Base-by-base conservation (phyloP, 2,113 vertebrate genomes). In the Rynchops niger region DNA sequence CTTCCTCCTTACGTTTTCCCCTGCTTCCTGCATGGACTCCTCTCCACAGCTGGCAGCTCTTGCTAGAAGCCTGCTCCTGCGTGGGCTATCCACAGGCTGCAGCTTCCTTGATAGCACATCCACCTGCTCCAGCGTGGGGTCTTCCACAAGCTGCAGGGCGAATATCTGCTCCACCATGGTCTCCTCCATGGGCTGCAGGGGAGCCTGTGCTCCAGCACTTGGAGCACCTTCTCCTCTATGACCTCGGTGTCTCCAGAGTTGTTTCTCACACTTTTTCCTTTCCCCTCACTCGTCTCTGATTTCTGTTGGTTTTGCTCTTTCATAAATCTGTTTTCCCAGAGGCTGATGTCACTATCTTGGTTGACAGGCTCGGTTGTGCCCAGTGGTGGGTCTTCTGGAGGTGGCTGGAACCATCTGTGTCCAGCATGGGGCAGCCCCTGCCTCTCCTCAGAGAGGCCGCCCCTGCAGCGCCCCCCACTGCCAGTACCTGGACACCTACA, bases 391-490 rank as follows among this genome's bases (percentile, higher is more conserved):
- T 16, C 19, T 8, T 36, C 15, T 90, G 29, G 25, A 58, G 21
- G 6, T 42, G 19, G 6, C 59, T 56, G 36, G 40, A 50, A 5
- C 5, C 8, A 17, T 1, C 59, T 53, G 9, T 14, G 17, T 72
- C 19, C 11, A 6, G 3, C 19, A 34, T 3, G 1, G 40, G 9
- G 42, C 36, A 71, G 6, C 16, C 56, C 23, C 12, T 5, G 5
- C 14, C 6, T 15, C 10, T 65, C 15, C 17, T 27, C 52, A 59
- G 20, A 77, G 38, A 25, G 1, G 3, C 4, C 15, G 16, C 3
- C 6, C 17, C 16, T 38, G 15, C 18, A 73, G 7, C 16, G 1
- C 10, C 11, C 4, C 5, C 7, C 0, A 3, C 9, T 8, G 20
- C 14, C 21, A 25, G 17, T 15, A 34, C 5, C 17, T 59, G 30